Percentiles rank a stretch among this genome's conserved stretches.
Conservation (phyloP, 1,140 invertebrate species). For the Zaprionus africanus region DNA sequence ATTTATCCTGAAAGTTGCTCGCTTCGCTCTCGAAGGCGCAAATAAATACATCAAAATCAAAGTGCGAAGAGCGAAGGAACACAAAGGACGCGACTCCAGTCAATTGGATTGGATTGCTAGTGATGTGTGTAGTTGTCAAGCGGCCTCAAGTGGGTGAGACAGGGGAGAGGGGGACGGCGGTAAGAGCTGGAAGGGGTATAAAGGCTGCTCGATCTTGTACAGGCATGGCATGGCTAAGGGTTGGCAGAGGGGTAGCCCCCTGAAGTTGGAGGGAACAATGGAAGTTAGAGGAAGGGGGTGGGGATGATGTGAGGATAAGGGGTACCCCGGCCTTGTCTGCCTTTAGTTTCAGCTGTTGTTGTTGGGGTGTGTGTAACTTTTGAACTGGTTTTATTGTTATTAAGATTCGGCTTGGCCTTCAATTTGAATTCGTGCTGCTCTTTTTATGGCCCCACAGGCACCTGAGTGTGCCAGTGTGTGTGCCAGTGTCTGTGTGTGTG, state of each 20-base stretch:
- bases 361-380: slow-evolving; percentile 50
- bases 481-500: background rate
- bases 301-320: too few species aligned
- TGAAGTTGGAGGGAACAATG: background rate
- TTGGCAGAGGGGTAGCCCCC: background rate
- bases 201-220: background rate
- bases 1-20: slow-evolving; percentile 62
- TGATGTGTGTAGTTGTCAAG: slow-evolving; percentile 24
- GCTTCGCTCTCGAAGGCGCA: slow-evolving; percentile 26
- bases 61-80: slow-evolving; percentile 23
- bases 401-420: slow-evolving; percentile 71
- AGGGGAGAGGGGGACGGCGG: background rate
- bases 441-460: slow-evolving; percentile 58
- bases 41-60: slow-evolving; percentile 79
- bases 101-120: background rate
- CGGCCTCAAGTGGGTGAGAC: background rate
- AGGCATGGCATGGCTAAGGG: too few species aligned
- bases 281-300: background rate
- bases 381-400: slow-evolving; percentile 71
- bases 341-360: slow-evolving; percentile 44
- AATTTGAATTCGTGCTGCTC: slow-evolving; percentile 66
- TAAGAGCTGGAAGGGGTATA: too few species aligned
- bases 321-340: slow-evolving; percentile 9
- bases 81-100: background rate
- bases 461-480: slow-evolving; percentile 12